Evolutionary conservation across 2,113 vertebrate genomes (phyloP), one percentile per base, ranked within the genome.

Genomic region (Lathamus discolor): DNA sequence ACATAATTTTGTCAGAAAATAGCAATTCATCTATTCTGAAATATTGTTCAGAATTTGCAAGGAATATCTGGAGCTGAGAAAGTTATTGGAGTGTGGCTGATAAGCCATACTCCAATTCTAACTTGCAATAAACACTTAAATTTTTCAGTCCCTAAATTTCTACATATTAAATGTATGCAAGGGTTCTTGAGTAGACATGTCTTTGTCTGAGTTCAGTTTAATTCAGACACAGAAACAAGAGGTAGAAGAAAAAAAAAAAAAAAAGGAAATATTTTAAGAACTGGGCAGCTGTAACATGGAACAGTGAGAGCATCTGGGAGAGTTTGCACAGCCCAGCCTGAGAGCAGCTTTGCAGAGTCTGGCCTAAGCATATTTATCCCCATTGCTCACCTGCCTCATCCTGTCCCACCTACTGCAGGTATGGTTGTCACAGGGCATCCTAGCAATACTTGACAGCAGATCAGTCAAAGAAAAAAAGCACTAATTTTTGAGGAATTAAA

Each of bases 331-430:
- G 62, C 23, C 13, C 70, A 73, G 6, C 7, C 35, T 44, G 25
- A 43, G 13, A 64, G 20, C 17, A 72, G 19, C 57, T 64, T 28
- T 6, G 3, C 24, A 68, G 31, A 37, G 7, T 25, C 48, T 55
- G 27, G 9, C 4, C 29, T 9, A 18, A 29, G 13, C 16, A 13
- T 27, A 28, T 74, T 66, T 54, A 44, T 88, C 15, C 12, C 23
- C 29, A 12, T 23, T 25, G 25, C 19, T 48, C 8, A 14, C 37
- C 11, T 84, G n/a, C 13, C 51, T 63, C 27, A 10, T 37, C 31
- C 37, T 61, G 6, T 68, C 33, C 62, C 1, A 1, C 16, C 17
- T 35, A 7, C 0, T 0, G 10, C 3, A 77, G 10, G 3, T 24
- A 24, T 10, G 23, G 9, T 24, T 85, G 27, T 31, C 10, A 11